Base-by-base conservation (phyloP, 2,888 invertebrate genomes). In the Molorchus minor region DNA sequence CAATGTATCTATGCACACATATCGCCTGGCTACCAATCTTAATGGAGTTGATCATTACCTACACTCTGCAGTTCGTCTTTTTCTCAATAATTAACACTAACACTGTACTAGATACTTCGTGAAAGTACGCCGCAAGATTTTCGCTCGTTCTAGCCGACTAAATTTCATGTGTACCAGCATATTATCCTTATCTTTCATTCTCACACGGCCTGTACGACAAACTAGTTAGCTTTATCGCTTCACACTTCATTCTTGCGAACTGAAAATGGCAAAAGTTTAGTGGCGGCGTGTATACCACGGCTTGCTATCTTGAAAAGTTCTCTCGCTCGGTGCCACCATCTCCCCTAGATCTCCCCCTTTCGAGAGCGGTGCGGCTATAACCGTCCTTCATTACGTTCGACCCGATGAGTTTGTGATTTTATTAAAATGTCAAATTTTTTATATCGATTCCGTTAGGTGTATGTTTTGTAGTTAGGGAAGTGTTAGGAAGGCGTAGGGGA, bases 261-360 rank as follows among this genome's bases (percentile, higher is more conserved):
- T 73, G 77, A 75, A 77, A 78, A 77, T 77, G 77, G 76, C 77
- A 75, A 77, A 77, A 77, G 76, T 77, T 77, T 76, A 71, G 71
- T 59, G 68, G 64, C 66, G 63, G 61, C 61, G 67, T 49, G 40
- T 52, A 51, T 62, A 55, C 52, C 20, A 38, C 25, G 54, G 30
- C 47, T 33, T 43, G 47, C 51, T 52, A 58, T 58, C 61, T 64
- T 61, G 58, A 64, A 64, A 64, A 64, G 58, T 64, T 64, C 54
- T 33, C 58, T 38, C 51, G 49, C 51, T 45, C 25, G 41, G 47
- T 41, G 49, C 35, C 33, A 56, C 46, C 51, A 41, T 62, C 57
- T 45, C 44, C 54, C 59, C 49, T 30, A 54, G 49, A 47, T 54
- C 49, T 47, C 45, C 52, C n/a, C 55, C 53, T 58, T 38, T 30